Conservation (phyloP, 2,113 vertebrate genomes). For the Psophia crepitans region DNA sequence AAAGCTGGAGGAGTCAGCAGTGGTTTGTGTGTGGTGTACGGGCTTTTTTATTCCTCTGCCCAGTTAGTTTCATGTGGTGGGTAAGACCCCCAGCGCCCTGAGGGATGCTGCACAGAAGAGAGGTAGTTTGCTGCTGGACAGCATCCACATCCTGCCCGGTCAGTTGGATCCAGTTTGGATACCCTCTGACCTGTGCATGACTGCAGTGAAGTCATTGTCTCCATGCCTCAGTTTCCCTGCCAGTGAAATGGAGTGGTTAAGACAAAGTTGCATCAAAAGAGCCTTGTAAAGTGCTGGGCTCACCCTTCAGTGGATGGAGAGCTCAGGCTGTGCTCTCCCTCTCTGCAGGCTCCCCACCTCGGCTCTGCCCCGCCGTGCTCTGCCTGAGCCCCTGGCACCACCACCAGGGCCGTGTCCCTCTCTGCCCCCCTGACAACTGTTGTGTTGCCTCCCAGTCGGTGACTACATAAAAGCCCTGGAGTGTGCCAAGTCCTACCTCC, state of each 20-base stretch:
- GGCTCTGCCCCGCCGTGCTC: background rate
- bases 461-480: slow-evolving; percentile 81
- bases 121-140: background rate
- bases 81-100: background rate
- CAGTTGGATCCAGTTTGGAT: background rate
- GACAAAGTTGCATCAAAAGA: background rate
- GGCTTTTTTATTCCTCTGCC: background rate
- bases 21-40: rapidly evolving
- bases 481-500: slow-evolving; percentile 86
- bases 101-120: background rate
- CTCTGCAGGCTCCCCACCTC: background rate
- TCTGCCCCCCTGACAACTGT: background rate
- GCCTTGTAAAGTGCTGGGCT: background rate
- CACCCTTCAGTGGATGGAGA: background rate
- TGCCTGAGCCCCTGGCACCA: background rate
- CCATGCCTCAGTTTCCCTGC: background rate
- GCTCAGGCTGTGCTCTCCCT: background rate
- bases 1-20: background rate
- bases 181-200: background rate
- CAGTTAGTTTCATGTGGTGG: background rate
- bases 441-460: slow-evolving; percentile 72
- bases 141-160: background rate
- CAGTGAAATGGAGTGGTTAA: background rate
- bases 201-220: background rate
- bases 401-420: background rate